These are phyloP conservation scores for Zhengitettix transpicula DNA, from an alignment of 2,888 invertebrate genomes.

Conservation along the genomic window DNA sequence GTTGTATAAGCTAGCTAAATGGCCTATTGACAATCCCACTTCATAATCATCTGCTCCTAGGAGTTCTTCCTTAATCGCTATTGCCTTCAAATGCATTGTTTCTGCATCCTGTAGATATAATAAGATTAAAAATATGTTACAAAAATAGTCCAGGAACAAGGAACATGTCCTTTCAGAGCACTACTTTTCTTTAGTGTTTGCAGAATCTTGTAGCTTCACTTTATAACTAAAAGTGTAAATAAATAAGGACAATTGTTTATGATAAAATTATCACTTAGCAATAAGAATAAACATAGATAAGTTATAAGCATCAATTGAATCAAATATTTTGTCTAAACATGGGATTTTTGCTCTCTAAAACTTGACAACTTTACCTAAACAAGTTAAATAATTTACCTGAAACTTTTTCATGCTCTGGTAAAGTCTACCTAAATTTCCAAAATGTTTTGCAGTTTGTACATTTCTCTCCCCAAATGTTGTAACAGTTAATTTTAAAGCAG, in stretches of 20 bases:
- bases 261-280: too few species aligned
- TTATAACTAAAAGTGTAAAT: too few species aligned
- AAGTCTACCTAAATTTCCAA: conserved; percentile 83
- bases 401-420: conserved; percentile 88
- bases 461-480: conserved; percentile 82
- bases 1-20: conserved; percentile 86
- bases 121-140: not conserved
- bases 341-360: too few species aligned
- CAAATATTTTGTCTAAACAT: too few species aligned
- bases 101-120: conserved; percentile 57
- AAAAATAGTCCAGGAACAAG: too few species aligned
- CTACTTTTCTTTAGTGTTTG: too few species aligned
- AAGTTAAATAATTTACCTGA: conserved; percentile 32
- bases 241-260: too few species aligned
- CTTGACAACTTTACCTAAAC: too few species aligned
- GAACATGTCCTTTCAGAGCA: too few species aligned
- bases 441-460: conserved; percentile 90
- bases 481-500: conserved; percentile 61
- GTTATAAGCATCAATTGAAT: too few species aligned
- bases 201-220: too few species aligned
- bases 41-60: conserved; percentile 79
- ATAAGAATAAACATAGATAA: too few species aligned
- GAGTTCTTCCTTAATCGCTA: conserved; percentile 73
- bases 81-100: conserved; percentile 83
- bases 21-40: conserved; percentile 80